phyloP scores from a whole-genome alignment of 2,888 invertebrate species.

The Campoplex capitator region DNA sequence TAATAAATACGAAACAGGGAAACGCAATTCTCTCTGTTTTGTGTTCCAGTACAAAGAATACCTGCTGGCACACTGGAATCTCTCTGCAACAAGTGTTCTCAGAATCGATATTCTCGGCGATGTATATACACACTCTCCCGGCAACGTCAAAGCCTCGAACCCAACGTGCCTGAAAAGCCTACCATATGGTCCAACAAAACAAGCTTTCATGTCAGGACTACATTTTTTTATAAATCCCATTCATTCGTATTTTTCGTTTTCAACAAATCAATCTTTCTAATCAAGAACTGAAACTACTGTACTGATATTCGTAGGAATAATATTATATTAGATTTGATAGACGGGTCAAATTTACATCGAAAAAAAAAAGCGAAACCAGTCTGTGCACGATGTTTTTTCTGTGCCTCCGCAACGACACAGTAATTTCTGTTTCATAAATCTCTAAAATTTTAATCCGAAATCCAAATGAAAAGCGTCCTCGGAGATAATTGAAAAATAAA shows the following conservation, averaged over 20 bases:
- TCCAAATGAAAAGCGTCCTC: neutral
- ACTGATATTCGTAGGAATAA: neutral
- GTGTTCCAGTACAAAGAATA: neutral
- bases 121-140: neutral
- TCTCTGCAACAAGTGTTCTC: constrained; percentile 74
- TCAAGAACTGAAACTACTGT: neutral
- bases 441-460: neutral
- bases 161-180: neutral
- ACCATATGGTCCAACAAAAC: constrained; percentile 56
- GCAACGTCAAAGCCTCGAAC: constrained; percentile 24
- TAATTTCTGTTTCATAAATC: neutral
- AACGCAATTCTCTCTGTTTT: constrained; percentile 3
- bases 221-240: neutral
- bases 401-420: neutral
- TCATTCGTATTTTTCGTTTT: neutral
- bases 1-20: neutral
- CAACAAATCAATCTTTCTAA: neutral
- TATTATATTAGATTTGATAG: neutral
- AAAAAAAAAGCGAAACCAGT: neutral
- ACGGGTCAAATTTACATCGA: neutral
- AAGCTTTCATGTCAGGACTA: neutral
- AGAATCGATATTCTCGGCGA: constrained; percentile 70
- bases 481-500: neutral
- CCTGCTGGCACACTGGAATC: neutral
- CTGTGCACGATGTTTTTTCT: neutral